Percentiles rank a stretch among this genome's conserved stretches.
These are phyloP conservation scores for Tangara arthus DNA, from an alignment of 2,797 vertebrate genomes.

Conservation along the genomic window DNA sequence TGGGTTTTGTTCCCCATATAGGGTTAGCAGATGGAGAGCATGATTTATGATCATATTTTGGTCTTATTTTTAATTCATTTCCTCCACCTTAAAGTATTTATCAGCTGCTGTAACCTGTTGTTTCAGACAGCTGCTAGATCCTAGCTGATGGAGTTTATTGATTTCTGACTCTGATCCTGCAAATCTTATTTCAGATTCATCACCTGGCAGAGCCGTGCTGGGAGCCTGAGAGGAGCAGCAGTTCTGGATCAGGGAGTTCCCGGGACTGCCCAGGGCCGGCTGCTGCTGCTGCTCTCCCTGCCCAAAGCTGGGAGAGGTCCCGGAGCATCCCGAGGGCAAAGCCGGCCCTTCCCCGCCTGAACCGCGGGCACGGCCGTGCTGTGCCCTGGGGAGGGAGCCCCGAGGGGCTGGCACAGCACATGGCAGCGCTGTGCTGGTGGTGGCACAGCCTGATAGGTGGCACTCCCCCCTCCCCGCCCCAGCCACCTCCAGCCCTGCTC, in stretches of 20 bases:
- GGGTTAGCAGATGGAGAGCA: background rate
- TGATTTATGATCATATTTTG: conserved; percentile 14
- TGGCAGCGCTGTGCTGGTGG: background rate
- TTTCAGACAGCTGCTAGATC: conserved; percentile 18
- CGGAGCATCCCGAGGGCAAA: background rate
- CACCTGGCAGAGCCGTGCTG: background rate
- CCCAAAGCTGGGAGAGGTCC: background rate
- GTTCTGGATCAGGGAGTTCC: rapidly evolving
- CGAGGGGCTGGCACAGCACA: background rate
- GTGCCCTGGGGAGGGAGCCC: background rate
- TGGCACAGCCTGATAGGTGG: background rate
- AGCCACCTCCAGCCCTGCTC: background rate
- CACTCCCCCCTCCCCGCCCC: background rate
- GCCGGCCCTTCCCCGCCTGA: background rate
- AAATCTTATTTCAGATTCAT: conserved; percentile 7
- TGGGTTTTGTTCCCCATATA: background rate
- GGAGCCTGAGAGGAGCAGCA: background rate
- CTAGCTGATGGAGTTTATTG: conserved; percentile 36
- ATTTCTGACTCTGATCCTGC: conserved; percentile 31
- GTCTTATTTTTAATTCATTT: conserved; percentile 35
- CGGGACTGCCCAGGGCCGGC: too few species aligned
- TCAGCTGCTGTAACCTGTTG: conserved; percentile 16
- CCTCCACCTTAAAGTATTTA: conserved; percentile 1
- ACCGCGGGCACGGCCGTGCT: rapidly evolving
- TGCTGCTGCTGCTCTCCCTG: background rate